Conservation (phyloP, 2,888 invertebrate genomes). For the Leptopilina drosophilae region DNA sequence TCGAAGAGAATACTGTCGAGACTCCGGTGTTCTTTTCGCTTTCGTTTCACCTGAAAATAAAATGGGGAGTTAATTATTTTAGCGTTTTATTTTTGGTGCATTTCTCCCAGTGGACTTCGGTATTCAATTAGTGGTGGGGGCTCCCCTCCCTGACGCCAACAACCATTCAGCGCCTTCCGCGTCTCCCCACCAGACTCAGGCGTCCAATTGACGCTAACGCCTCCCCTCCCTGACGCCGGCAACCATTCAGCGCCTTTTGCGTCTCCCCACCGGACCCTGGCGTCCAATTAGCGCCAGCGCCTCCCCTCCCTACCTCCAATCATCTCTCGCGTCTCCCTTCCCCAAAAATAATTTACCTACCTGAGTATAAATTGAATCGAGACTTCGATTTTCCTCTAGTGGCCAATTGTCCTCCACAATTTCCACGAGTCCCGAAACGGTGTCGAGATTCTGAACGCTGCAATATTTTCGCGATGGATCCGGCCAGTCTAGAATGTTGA, state of each 20-base stretch:
- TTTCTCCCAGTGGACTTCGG: no score
- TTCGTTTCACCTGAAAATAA: constrained; percentile 72
- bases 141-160: no score
- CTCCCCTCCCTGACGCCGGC: no score
- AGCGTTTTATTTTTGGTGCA: no score
- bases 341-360: constrained; percentile 53
- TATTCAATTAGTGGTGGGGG: no score
- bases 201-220: no score
- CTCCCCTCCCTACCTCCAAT: not conserved
- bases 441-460: constrained; percentile 73
- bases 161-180: no score
- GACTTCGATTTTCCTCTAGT: constrained; percentile 70
- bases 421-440: constrained; percentile 74
- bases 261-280: no score
- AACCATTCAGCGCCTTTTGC: no score
- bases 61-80: not conserved
- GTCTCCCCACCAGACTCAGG: no score
- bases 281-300: not conserved
- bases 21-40: constrained; percentile 74
- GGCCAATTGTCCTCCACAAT: constrained; percentile 74
- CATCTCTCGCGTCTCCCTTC: not conserved
- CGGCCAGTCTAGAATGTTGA: constrained; percentile 75
- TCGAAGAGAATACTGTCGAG: constrained; percentile 74
- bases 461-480: constrained; percentile 69
- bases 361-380: constrained; percentile 75